phyloP scores from a whole-genome alignment of 2,113 vertebrate species.

The Zosterops borbonicus region DNA sequence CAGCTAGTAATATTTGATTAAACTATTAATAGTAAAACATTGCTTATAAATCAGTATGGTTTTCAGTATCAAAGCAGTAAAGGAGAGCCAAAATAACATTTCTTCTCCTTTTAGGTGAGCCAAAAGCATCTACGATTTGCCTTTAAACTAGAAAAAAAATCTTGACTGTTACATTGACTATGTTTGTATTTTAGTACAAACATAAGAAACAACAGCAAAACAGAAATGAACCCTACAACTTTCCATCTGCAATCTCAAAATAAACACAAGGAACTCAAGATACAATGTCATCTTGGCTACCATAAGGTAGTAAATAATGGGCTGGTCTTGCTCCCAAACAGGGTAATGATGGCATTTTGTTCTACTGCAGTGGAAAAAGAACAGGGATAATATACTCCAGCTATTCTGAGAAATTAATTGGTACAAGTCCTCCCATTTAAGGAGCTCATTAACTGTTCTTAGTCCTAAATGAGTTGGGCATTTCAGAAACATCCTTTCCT shows the following conservation, averaged over 20 bases:
- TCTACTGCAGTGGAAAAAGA: neutral
- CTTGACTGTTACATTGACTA: neutral
- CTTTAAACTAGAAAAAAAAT: neutral
- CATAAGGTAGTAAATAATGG: neutral
- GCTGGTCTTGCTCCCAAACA: neutral
- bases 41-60: neutral
- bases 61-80: neutral
- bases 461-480: conserved; percentile 4
- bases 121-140: neutral
- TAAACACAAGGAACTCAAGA: neutral
- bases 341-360: neutral
- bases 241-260: conserved; percentile 19
- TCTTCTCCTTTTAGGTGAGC: neutral
- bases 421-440: conserved; percentile 32
- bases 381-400: neutral
- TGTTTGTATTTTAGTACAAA: neutral
- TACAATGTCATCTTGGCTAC: neutral
- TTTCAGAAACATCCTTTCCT: conserved; percentile 35
- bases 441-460: neutral
- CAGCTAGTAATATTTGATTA: neutral
- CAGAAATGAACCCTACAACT: neutral
- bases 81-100: neutral
- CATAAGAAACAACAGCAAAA: conserved; percentile 8
- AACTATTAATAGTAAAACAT: neutral
- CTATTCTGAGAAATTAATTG: conserved; percentile 46